phyloP scores from a whole-genome alignment of 2,888 invertebrate species.

The Drosophila setosimentum region DNA sequence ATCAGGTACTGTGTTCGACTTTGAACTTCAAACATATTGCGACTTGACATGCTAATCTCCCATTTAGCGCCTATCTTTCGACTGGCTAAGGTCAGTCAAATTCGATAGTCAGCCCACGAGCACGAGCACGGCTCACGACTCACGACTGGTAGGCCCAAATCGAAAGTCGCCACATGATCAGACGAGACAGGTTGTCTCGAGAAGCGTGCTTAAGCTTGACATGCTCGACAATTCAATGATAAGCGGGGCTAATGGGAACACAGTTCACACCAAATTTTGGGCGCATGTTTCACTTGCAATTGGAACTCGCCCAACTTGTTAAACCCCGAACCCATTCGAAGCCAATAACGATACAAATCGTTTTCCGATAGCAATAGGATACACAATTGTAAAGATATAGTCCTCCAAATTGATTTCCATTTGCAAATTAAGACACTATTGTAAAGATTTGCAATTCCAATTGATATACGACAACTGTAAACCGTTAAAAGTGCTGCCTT shows the following conservation, averaged over 20 bases:
- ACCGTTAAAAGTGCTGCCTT: background rate
- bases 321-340: background rate
- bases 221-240: background rate
- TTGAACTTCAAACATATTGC: conserved; percentile 68
- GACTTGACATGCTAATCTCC: conserved; percentile 18
- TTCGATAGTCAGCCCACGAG: conserved; percentile 17
- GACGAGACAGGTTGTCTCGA: conserved; percentile 26
- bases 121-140: conserved; percentile 2
- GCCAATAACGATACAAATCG: too few species aligned
- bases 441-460: background rate
- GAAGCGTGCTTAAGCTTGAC: conserved; percentile 17
- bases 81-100: conserved; percentile 28
- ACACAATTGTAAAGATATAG: background rate
- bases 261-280: background rate
- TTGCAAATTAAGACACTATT: background rate
- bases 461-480: background rate
- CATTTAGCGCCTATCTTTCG: conserved; percentile 12
- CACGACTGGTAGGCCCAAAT: background rate
- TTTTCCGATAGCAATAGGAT: too few species aligned
- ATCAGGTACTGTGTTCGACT: conserved; percentile 44
- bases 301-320: background rate
- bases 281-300: background rate
- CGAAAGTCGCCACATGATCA: background rate
- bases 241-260: background rate
- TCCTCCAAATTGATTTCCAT: background rate